Percentiles rank a stretch among this genome's conserved stretches.
These are phyloP conservation scores for Notothenia coriiceps DNA, from an alignment of 2,113 vertebrate species.

Conservation along the genomic window DNA sequence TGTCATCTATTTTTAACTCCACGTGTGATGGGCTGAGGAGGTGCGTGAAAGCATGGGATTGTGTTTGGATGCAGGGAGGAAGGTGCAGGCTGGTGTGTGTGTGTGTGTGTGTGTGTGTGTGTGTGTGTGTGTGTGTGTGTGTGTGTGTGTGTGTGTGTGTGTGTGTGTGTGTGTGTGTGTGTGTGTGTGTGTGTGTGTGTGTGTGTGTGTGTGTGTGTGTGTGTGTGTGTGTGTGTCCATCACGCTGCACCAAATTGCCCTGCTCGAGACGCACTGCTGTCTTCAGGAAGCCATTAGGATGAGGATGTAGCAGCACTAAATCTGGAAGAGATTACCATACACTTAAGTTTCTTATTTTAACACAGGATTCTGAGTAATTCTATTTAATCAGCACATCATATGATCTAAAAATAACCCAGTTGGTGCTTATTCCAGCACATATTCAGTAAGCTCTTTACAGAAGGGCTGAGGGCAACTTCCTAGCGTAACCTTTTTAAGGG, in stretches of 20 bases:
- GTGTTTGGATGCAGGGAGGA: too few relatives aligned
- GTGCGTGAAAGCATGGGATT: too few relatives aligned
- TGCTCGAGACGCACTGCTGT: conserved; percentile 62
- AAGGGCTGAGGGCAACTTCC: background rate
- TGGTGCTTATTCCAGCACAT: conserved; percentile 28
- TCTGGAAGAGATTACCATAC: conserved; percentile 47
- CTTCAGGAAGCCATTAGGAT: conserved; percentile 54
- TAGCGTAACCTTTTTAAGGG: background rate
- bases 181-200: conserved; percentile 27
- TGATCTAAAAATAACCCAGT: conserved; percentile 46
- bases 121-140: too few relatives aligned
- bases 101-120: too few relatives aligned
- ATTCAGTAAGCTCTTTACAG: conserved; percentile 1
- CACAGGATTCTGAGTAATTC: conserved; percentile 45
- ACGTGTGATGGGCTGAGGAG: conserved; percentile 53
- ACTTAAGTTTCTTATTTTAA: conserved; percentile 53
- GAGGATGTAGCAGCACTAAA: conserved; percentile 33
- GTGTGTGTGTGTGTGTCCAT: conserved; percentile 61
- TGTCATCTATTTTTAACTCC: conserved; percentile 82
- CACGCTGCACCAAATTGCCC: conserved; percentile 53
- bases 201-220: conserved; percentile 42
- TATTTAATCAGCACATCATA: conserved; percentile 56
- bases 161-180: too few relatives aligned
- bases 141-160: too few relatives aligned
- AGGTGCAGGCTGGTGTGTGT: too few relatives aligned